Evolutionary conservation across 2,113 vertebrate species (phyloP), one percentile per base, ranked within the genome.

Genomic region (Cheilinus undulatus): DNA sequence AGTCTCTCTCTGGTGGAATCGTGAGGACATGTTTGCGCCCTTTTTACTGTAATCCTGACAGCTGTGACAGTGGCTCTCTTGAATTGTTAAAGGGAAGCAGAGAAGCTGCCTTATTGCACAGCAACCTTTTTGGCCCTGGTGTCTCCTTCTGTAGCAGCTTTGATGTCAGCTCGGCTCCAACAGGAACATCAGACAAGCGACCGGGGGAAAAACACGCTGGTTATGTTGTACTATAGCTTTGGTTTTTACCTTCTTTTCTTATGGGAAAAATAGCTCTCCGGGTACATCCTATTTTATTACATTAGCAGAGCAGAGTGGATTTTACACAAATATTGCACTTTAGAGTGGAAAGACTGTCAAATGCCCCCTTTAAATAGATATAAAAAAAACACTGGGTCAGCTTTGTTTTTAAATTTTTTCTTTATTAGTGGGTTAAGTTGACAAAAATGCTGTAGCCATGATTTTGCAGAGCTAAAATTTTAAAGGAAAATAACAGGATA

Each of bases 171-270:
- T 73, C 2, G 1, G 30, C 43, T 67, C 0, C 0, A 5, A 24
- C 43, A 27, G 58, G 57, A 57, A 45, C 7, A 60, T 23, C 20
- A 50, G 26, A 62, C 7, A 73, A 46, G 58, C 8, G 13, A 40
- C 38, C 24, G 23, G 9, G 3, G 24, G 14, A 62, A 49, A 62
- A 57, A 49, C 57, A 52, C 46, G 30, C 22, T 12, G 28, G n/a
- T n/a, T 24, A 40, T 32, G n/a, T 23, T 66, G 13, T 30, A 43
- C 56, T 49, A 65, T 61, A 81, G n/a, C 36, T 49, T 53, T 22
- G 57, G 28, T n/a, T 34, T 50, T 28, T 48, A 46, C 23, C 46
- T 14, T 69, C n/a, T n/a, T n/a, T n/a, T n/a, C n/a, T n/a, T n/a
- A n/a, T n/a, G n/a, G n/a, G n/a, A n/a, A n/a, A n/a, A n/a, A n/a